phyloP scores from a whole-genome alignment of 2,888 invertebrate genomes.

The Leucania comma region DNA sequence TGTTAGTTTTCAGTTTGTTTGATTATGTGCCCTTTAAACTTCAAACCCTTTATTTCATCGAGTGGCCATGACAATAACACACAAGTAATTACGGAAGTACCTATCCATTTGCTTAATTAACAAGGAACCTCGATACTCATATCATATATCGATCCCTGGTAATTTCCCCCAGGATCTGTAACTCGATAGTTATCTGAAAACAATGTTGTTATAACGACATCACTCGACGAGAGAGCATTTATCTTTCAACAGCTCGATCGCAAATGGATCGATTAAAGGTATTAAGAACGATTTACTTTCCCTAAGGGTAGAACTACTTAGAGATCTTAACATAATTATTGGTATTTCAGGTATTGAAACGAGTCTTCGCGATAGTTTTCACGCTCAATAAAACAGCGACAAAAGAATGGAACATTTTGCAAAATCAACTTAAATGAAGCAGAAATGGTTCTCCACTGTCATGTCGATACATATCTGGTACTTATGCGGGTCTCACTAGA shows the following conservation, averaged over 20 bases:
- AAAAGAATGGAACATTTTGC: neutral
- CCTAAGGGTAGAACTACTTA: neutral
- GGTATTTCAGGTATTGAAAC: neutral
- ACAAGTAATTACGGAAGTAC: constrained; percentile 35
- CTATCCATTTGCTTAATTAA: constrained; percentile 46
- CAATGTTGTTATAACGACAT: constrained; percentile 44
- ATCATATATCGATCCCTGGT: constrained; percentile 31
- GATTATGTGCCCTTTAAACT: constrained; percentile 23
- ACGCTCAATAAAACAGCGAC: constrained; percentile 17
- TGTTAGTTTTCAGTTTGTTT: neutral
- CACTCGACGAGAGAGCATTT: constrained; percentile 36
- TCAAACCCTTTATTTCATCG: constrained; percentile 35
- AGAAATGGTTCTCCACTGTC: neutral
- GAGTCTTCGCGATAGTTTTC: constrained; percentile 3
- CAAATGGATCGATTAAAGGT: constrained; percentile 37
- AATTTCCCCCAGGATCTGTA: constrained; percentile 53
- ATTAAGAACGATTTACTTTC: constrained; percentile 20
- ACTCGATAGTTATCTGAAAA: constrained; percentile 46
- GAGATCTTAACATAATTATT: constrained; percentile 11
- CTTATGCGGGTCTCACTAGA: too few species aligned
- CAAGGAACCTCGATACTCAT: constrained; percentile 26
- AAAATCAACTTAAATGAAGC: constrained; percentile 13
- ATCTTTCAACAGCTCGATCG: constrained; percentile 38
- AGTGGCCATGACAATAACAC: constrained; percentile 40
- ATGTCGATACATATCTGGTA: neutral